A percentile compares a stretch with the other conserved stretches of the same genome.
These are phyloP conservation scores for Elysia crispata DNA, from an alignment of 2,888 invertebrate species.

Conservation along the genomic window DNA sequence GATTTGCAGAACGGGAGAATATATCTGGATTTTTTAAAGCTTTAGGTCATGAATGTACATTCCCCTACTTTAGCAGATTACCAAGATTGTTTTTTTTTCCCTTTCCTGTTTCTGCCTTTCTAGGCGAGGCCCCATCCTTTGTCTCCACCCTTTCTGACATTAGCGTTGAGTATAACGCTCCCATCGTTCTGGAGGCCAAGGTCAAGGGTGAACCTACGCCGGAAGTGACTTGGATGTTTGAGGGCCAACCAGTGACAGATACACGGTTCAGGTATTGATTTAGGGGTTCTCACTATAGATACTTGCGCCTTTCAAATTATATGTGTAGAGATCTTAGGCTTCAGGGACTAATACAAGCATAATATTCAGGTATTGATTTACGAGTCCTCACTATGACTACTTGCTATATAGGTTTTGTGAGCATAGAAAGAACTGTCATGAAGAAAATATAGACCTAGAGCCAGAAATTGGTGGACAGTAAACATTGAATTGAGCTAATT, in stretches of 20 bases:
- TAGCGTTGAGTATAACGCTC: slow-evolving; percentile 62
- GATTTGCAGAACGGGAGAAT: neutral
- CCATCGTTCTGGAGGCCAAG: slow-evolving; percentile 65
- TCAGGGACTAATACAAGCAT: too few relatives aligned
- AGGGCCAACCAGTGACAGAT: slow-evolving; percentile 66
- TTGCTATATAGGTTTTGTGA: too few relatives aligned
- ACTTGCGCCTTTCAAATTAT: too few relatives aligned
- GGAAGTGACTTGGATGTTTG: slow-evolving; percentile 69
- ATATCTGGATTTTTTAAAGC: neutral
- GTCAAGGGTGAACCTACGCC: slow-evolving; percentile 71
- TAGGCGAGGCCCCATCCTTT: slow-evolving; percentile 71
- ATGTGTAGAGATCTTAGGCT: neutral
- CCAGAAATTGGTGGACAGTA: too few relatives aligned
- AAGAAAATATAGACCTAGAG: too few relatives aligned
- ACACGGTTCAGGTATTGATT: slow-evolving; percentile 66
- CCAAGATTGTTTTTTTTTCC: neutral
- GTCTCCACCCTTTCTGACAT: slow-evolving; percentile 64
- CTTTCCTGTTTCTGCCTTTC: slow-evolving; percentile 5
- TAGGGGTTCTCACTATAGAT: too few relatives aligned
- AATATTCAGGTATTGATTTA: too few relatives aligned
- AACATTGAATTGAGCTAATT: too few relatives aligned
- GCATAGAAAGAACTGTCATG: too few relatives aligned
- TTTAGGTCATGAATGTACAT: too few relatives aligned
- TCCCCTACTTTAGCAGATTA: neutral
- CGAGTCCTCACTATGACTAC: too few relatives aligned